Evolutionary conservation across 2,797 vertebrate genomes (phyloP), one percentile per base, ranked within the genome.

Genomic region (Rhyacichthys aspro): DNA sequence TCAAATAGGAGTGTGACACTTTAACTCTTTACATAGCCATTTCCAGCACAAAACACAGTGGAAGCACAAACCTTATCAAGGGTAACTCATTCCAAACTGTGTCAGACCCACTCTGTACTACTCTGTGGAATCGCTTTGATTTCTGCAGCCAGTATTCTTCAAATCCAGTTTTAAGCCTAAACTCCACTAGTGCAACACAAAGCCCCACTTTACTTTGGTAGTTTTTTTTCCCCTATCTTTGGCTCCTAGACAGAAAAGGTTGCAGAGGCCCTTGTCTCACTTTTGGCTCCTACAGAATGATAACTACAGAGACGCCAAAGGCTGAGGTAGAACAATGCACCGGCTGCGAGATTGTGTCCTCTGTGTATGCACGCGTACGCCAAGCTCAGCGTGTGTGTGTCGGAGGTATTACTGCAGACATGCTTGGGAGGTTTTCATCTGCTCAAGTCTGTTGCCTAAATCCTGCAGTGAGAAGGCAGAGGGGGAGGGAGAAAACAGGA

Each of bases 351-450:
- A 76, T 55, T 64, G 63, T 72, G 67, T 76, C 66, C 36, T 65
- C 16, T 46, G 32, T 49, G 49, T 65, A 52, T 49, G 52, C 15
- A 37, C 71, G 62, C 67, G 46, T 75, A 28, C 23, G 7, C 23
- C 23, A 28, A 28, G 23, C 23, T 8, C 14, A n/a, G 39, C 18
- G 55, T 79, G 70, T 49, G 41, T 78, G 82, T 62, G 73, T 78
- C 52, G 70, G 74, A 81, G 82, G 87, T 88, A 88, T 90, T 88
- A 84, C 82, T 79, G 67, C 65, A 84, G 88, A 83, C 85, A 87
- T 88, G 86, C 86, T 88, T 84, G 81, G 83, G 78, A 83, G 77
- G 78, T 80, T 88, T 89, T 89, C 83, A 82, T 86, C 83, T 82
- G 75, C 87, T 70, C 45, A 55, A 86, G 82, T 86, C 71, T 77